Percentiles rank a stretch among this genome's conserved stretches.
Conservation (phyloP, 2,888 invertebrate genomes). For the Periphyllus acericola region DNA sequence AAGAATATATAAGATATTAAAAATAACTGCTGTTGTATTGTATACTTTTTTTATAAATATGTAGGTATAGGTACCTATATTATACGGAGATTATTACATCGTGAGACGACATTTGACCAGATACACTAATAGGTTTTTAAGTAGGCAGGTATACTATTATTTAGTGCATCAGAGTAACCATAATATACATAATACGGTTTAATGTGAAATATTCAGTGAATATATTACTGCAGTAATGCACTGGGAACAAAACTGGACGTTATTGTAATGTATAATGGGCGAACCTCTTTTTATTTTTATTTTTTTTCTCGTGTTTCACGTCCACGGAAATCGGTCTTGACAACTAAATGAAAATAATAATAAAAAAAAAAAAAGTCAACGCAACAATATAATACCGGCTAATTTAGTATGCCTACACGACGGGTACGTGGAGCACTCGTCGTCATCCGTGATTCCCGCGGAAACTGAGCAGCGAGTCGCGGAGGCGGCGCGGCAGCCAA, state of each 20-base stretch:
- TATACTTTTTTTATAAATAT: no score
- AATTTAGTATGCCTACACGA: not conserved
- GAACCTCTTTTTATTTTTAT: not conserved
- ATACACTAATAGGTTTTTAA: not conserved
- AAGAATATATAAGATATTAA: not conserved
- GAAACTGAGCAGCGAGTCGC: not conserved
- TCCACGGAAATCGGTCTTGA: conserved; percentile 8
- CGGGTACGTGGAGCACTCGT: not conserved
- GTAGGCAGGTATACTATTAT: not conserved
- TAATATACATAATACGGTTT: not conserved
- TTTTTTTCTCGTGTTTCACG: not conserved
- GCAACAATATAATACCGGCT: not conserved
- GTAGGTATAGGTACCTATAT: not conserved
- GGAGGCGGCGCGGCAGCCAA: not conserved
- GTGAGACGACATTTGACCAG: not conserved
- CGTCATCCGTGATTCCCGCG: not conserved
- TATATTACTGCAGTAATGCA: not conserved
- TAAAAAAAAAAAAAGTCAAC: not conserved
- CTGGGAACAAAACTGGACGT: not conserved
- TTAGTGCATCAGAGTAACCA: not conserved
- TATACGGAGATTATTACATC: not conserved
- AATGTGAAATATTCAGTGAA: not conserved
- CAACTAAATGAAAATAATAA: conserved; percentile 3
- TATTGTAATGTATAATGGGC: not conserved
- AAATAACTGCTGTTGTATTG: not conserved